These are phyloP conservation scores for Pseudoips prasinana DNA, from an alignment of 2,888 invertebrate species.

Conservation along the genomic window DNA sequence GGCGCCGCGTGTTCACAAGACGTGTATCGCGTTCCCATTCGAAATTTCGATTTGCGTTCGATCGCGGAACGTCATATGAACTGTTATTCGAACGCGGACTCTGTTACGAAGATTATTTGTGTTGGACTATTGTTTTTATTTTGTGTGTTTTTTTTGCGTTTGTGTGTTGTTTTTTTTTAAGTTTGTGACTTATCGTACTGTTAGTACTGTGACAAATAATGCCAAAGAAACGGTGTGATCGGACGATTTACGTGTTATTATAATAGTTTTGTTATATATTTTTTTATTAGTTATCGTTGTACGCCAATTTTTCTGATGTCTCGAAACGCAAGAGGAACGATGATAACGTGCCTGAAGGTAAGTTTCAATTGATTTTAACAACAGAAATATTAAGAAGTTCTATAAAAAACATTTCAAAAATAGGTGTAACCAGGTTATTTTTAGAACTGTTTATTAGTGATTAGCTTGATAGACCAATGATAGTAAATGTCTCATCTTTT, in stretches of 20 bases:
- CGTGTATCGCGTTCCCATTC: conserved; percentile 56
- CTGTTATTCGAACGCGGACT: conserved; percentile 51
- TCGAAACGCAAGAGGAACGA: conserved; percentile 69
- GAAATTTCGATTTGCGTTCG: conserved; percentile 51
- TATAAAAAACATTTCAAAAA: no score
- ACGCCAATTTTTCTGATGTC: conserved; percentile 63
- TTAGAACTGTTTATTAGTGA: no score
- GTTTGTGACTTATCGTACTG: conserved; percentile 49
- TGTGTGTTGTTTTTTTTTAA: conserved; percentile 34
- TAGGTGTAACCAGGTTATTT: no score
- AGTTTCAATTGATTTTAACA: conserved; percentile 19
- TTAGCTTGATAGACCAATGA: no score
- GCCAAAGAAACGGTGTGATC: conserved; percentile 72
- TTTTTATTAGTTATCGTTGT: conserved; percentile 43
- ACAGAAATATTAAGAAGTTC: no score
- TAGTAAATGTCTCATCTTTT: no score
- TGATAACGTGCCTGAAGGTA: conserved; percentile 75
- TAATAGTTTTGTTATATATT: conserved; percentile 46
- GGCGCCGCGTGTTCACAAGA: conserved; percentile 58
- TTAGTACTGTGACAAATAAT: conserved; percentile 54
- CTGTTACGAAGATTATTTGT: conserved; percentile 40
- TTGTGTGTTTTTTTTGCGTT: conserved; percentile 43
- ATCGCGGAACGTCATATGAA: conserved; percentile 56
- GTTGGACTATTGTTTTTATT: conserved; percentile 53
- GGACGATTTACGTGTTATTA: conserved; percentile 62